phyloP scores from a whole-genome alignment of 2,797 vertebrate species.

The Spea hammondii region DNA sequence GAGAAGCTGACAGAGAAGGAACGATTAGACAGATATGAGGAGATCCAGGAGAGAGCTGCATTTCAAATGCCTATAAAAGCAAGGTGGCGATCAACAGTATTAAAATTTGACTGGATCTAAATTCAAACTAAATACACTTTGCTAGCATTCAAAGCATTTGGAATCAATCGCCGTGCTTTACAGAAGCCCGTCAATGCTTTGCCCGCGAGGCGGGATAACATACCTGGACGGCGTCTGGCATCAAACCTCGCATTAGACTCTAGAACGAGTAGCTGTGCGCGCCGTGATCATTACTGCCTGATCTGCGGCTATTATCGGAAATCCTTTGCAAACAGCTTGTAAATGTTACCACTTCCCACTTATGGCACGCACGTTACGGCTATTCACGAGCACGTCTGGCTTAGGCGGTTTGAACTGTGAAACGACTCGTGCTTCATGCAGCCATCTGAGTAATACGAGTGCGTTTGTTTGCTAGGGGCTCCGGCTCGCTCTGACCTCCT shows the following conservation, averaged over 20 bases:
- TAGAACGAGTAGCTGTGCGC: conserved; percentile 1
- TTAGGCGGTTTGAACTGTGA: conserved; percentile 19
- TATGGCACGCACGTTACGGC: background rate
- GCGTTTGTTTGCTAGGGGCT: background rate
- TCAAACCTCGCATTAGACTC: background rate
- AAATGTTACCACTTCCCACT: conserved; percentile 1
- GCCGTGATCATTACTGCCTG: conserved; percentile 18
- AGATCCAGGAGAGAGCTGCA: too few species aligned
- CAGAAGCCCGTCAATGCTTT: background rate
- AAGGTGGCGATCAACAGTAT: too few species aligned
- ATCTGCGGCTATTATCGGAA: conserved; percentile 20
- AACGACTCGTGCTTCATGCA: conserved; percentile 37
- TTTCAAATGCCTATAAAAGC: too few species aligned
- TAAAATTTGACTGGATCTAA: background rate
- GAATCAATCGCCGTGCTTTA: conserved; percentile 6
- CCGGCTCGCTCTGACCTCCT: background rate
- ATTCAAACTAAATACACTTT: background rate
- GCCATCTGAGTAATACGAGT: conserved; percentile 37
- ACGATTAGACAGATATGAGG: too few species aligned
- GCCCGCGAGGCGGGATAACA: background rate
- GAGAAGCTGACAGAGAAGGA: too few species aligned
- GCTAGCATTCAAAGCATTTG: conserved; percentile 5
- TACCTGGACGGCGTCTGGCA: background rate
- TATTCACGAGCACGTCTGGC: conserved; percentile 21
- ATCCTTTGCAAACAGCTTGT: conserved; percentile 25